Percentiles rank a stretch among this genome's conserved stretches.
Conservation (phyloP, 1,140 invertebrate genomes). For the Lepidurus arcticus region DNA sequence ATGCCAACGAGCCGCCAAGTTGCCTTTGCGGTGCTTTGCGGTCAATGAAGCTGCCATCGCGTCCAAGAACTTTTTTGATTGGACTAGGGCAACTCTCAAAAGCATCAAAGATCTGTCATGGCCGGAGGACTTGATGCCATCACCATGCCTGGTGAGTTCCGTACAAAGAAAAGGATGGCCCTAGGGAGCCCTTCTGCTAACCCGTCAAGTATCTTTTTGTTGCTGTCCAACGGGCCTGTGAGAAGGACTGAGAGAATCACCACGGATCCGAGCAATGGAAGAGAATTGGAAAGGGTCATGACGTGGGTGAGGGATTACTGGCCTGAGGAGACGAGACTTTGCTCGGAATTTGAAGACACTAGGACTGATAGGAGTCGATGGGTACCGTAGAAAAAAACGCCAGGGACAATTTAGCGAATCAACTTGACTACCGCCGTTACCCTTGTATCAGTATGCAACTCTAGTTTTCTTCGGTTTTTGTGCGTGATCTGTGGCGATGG, state of each 20-base stretch:
- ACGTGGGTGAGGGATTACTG: not conserved
- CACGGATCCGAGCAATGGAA: not conserved
- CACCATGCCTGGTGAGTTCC: not conserved
- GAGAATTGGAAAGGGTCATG: constrained; percentile 3
- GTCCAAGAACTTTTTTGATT: not conserved
- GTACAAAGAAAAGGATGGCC: not conserved
- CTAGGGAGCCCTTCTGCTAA: not conserved
- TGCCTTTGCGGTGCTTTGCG: not conserved
- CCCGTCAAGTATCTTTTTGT: not conserved
- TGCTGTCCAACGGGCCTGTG: not conserved
- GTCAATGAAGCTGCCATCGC: not conserved
- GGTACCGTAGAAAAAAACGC: not conserved
- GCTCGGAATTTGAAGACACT: not conserved
- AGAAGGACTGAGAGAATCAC: not conserved
- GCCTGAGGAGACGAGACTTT: not conserved
- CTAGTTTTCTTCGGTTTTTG: not conserved
- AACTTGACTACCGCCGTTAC: not conserved
- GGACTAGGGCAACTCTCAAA: not conserved
- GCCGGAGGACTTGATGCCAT: not conserved
- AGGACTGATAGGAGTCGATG: not conserved
- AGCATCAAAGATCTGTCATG: constrained; percentile 14
- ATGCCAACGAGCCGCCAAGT: not conserved
- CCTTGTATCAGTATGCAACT: not conserved
- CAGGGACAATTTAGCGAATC: no score
- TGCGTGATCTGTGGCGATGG: not conserved